Percentiles rank a stretch among this genome's conserved stretches.
Evolutionary conservation across 2,888 invertebrate genomes (phyloP).

Genomic region (Anodontia alba): DNA sequence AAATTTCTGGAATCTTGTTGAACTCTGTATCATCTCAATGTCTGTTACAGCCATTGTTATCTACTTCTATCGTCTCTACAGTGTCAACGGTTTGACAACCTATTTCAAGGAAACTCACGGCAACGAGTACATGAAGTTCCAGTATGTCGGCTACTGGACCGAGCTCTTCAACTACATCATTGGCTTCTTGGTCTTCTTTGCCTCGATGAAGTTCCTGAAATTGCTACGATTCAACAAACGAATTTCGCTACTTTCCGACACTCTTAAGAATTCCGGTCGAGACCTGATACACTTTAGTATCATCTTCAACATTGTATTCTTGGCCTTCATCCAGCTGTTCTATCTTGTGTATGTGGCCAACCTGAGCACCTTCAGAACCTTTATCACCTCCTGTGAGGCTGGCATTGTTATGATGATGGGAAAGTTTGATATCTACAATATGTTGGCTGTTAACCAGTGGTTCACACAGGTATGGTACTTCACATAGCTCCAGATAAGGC

Average conservation of each 20-base stretch:
- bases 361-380: slow-evolving; percentile 67
- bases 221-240: slow-evolving; percentile 86
- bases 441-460: slow-evolving; percentile 77
- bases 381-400: slow-evolving; percentile 76
- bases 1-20: slow-evolving; percentile 81
- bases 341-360: slow-evolving; percentile 81
- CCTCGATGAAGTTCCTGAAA: slow-evolving; percentile 86
- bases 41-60: slow-evolving; percentile 81
- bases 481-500: too few species aligned
- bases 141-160: slow-evolving; percentile 85
- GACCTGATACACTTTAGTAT: slow-evolving; percentile 82
- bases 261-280: slow-evolving; percentile 77
- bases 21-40: slow-evolving; percentile 80
- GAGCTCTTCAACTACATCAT: slow-evolving; percentile 85
- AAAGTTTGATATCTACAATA: slow-evolving; percentile 83
- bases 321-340: slow-evolving; percentile 84
- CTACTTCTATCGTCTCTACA: slow-evolving; percentile 80
- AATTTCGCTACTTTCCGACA: slow-evolving; percentile 81
- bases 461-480: slow-evolving; percentile 66
- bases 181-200: slow-evolving; percentile 86
- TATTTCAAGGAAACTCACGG: slow-evolving; percentile 84
- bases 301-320: slow-evolving; percentile 83
- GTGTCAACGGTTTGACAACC: slow-evolving; percentile 82
- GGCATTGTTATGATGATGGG: slow-evolving; percentile 84
- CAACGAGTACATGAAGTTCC: slow-evolving; percentile 84